Conservation (phyloP, 2,888 invertebrate genomes). For the Sesamia inferens region DNA sequence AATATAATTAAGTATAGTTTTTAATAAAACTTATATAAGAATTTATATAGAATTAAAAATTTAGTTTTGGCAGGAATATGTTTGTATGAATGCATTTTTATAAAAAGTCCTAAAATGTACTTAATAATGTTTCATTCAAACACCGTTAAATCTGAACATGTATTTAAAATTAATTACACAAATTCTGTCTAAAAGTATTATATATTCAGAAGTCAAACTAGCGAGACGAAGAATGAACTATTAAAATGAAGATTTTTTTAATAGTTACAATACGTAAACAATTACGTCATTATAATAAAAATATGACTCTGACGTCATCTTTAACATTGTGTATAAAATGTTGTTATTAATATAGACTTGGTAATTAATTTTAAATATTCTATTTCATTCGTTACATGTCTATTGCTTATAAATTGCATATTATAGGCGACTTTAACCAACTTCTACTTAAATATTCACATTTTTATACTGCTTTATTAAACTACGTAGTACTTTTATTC, state of each 20-base stretch:
- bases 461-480: slow-evolving; percentile 54
- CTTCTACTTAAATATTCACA: slow-evolving; percentile 54
- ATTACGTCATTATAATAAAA: slow-evolving; percentile 34
- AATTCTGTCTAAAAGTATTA: slow-evolving; percentile 27
- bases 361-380: slow-evolving; percentile 56
- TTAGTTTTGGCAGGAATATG: slow-evolving; percentile 64
- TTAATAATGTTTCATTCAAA: slow-evolving; percentile 43
- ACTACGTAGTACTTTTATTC: slow-evolving; percentile 51
- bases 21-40: slow-evolving; percentile 19
- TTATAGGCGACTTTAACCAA: slow-evolving; percentile 66
- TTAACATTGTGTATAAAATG: slow-evolving; percentile 27
- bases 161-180: slow-evolving; percentile 57
- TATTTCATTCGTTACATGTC: slow-evolving; percentile 59
- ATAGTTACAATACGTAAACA: slow-evolving; percentile 29
- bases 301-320: slow-evolving; percentile 8
- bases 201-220: slow-evolving; percentile 30
- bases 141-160: slow-evolving; percentile 17
- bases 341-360: slow-evolving; percentile 15
- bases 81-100: slow-evolving; percentile 49
- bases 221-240: not conserved
- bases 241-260: not conserved
- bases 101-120: slow-evolving; percentile 37
- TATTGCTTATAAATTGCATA: slow-evolving; percentile 76
- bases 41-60: slow-evolving; percentile 24
- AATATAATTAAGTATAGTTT: not conserved